Conservation (phyloP, 2,113 vertebrate genomes). For the Tretioscincus oriximinensis region DNA sequence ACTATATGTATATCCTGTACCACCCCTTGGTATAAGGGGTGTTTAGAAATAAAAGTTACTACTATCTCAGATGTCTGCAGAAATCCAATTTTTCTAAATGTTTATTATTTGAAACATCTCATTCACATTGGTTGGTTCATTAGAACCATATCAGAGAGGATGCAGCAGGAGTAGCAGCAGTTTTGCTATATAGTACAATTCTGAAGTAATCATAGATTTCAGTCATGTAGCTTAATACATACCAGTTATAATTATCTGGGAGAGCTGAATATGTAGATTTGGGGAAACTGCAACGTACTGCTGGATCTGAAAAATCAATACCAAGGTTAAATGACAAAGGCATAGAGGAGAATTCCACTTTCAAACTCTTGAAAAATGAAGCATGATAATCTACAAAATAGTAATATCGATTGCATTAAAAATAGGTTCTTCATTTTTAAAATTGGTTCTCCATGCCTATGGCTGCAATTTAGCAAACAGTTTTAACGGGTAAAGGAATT, state of each 20-base stretch:
- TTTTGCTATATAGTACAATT: not conserved
- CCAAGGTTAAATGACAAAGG: not conserved
- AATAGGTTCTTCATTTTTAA: not conserved
- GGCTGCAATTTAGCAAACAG: too few species aligned
- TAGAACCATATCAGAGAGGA: not conserved
- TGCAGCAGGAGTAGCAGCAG: not conserved
- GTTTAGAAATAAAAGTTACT: too few species aligned
- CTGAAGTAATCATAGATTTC: not conserved
- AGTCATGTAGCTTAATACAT: constrained; percentile 37
- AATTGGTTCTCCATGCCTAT: too few species aligned
- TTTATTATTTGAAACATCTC: not conserved
- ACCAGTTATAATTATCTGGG: constrained; percentile 83
- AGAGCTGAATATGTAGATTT: constrained; percentile 76
- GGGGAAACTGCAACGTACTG: constrained; percentile 36
- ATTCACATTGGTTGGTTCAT: not conserved
- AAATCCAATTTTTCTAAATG: not conserved
- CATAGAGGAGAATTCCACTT: not conserved
- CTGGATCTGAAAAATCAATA: constrained; percentile 58
- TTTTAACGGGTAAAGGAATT: not conserved
- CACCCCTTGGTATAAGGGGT: too few species aligned
- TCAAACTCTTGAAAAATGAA: not conserved
- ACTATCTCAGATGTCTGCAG: not conserved
- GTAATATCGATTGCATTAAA: not conserved
- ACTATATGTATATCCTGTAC: too few species aligned
- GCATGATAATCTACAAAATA: not conserved